Evolutionary conservation across 2,888 invertebrate species (phyloP).

Genomic region (Synergus umbraculus): DNA sequence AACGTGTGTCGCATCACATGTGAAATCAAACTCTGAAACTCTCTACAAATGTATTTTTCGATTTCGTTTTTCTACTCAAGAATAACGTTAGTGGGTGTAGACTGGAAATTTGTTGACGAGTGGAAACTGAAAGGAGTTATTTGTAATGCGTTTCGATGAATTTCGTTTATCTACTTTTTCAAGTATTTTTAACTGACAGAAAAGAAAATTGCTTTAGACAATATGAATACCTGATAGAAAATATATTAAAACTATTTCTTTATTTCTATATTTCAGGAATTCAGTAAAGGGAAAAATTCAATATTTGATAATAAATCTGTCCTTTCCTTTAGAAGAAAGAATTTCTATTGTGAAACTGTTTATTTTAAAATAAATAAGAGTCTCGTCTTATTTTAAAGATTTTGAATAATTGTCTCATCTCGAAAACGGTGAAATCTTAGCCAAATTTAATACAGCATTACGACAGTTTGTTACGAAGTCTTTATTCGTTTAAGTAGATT

Average conservation of each 20-base stretch:
- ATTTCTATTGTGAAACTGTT: no score
- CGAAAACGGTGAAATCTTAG: not conserved
- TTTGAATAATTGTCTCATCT: not conserved
- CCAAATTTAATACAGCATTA: not conserved
- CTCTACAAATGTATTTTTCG: conserved; percentile 8
- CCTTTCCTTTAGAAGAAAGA: no score
- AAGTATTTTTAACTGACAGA: not conserved
- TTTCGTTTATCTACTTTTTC: not conserved
- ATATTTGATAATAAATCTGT: no score
- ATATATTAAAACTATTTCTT: no score
- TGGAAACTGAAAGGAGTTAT: not conserved
- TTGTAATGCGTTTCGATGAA: not conserved
- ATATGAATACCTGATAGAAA: not conserved
- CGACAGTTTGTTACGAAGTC: not conserved
- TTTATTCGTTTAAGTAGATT: conserved; percentile 8
- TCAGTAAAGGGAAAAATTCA: no score
- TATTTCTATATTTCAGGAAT: no score
- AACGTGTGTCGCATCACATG: conserved; percentile 6
- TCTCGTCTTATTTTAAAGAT: not conserved
- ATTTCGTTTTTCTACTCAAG: not conserved
- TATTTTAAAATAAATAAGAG: no score
- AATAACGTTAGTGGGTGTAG: not conserved
- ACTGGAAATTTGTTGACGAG: not conserved
- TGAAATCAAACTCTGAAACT: conserved; percentile 16
- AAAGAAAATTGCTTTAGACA: not conserved